Evolutionary conservation across 2,888 invertebrate species (phyloP), one percentile per base, ranked within the genome.

Genomic region (Sturmia bella): DNA sequence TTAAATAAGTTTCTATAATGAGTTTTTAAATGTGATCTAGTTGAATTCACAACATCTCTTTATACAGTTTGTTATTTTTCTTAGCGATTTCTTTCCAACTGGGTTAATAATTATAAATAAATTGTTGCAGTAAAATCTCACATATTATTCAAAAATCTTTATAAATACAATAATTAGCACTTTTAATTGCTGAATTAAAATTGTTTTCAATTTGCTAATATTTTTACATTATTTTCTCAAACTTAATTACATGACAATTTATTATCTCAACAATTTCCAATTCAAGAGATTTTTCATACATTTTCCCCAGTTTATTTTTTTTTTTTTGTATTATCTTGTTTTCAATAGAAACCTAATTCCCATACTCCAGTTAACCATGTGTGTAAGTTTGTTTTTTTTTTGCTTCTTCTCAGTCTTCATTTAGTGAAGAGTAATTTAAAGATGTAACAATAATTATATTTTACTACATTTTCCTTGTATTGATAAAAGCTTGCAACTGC

Each of bases 331-430:
- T 54, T 68, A 61, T 56, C 48, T 64, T 17, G 12, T 13, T 41
- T 61, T 63, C 24, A 27, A 54, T 52, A 41, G 41, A 61, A 61
- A 72, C 72, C 72, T 11, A 52, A 61, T 72, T 72, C 72, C 52
- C 72, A 72, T 61, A 72, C 52, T 52, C 61, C 37, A 61, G 17
- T 72, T 72, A 61, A 50, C 6, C 61, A 63, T 43, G 54, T 45
- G 43, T 73, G 63, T 15, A 50, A 21, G 57, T 15, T 19, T 5
- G 50, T 50, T 59, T 19, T 61, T 27, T 27, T n/a, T n/a, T n/a
- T n/a, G n/a, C n/a, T n/a, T n/a, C n/a, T n/a, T 17, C 43, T 41
- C 19, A 15, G 52, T 54, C 12, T 39, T 24, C 48, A 27, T 50
- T 17, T 19, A 66, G 39, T 27, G 41, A 50, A 74, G 57, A 48